Evolutionary conservation across 2,888 invertebrate species (phyloP), one percentile per base, ranked within the genome.

Genomic region (Spisula subtruncata): DNA sequence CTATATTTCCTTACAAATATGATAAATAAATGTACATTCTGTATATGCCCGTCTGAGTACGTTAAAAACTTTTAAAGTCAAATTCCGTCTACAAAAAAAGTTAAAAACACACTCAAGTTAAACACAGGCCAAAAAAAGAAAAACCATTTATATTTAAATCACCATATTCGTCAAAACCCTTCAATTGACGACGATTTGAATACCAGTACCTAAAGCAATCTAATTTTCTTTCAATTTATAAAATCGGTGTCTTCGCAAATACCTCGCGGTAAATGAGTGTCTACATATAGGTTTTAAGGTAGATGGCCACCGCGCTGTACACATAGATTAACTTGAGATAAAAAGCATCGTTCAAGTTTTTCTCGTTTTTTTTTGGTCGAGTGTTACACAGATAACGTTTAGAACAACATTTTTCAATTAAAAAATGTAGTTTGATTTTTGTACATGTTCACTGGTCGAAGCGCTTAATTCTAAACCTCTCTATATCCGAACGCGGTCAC

Each of bases 181-280:
- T 25, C 51, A 66, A 66, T 66, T 66, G 25, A 66, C 25, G 60
- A 10, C 25, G 60, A 66, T 66, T 66, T 66, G 25, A 66, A 66
- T 66, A 66, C 60, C 60, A 66, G 25, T 66, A 66, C 60, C 60
- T 2, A 51, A 25, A 66, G 60, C 60, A 66, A 66, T 66, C 60
- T n/a, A 66, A 66, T 66, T 66, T 66, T n/a, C 25, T 4, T 66
- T 66, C 60, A 25, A n/a, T 66, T 66, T 25, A 25, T 25, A 25
- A 66, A 66, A n/a, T 8, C n/a, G 2, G 6, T 66, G n/a, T 66
- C 60, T 66, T 66, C 25, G 20, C 56, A 66, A 66, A 66, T 25
- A 66, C 25, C 25, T 10, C n/a, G 25, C 25, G 14, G 51, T 66
- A 66, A 66, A 66, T 66, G 60, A 66, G 60, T 66, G 25, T 66